Evolutionary conservation across 2,888 invertebrate species (phyloP).

Genomic region (Dolichopus griseipennis): DNA sequence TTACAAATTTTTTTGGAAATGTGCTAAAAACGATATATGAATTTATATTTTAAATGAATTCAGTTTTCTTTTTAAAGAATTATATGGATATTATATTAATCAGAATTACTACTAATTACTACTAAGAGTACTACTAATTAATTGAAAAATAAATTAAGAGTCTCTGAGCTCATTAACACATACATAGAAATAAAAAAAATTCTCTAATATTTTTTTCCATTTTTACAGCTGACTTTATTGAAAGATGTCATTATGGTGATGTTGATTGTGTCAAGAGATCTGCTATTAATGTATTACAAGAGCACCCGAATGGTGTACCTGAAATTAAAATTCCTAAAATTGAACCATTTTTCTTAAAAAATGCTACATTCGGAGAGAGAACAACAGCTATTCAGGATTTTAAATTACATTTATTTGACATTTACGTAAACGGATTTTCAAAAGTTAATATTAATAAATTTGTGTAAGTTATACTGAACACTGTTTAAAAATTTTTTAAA

Average conservation of each 20-base stretch:
- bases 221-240: constrained; percentile 20
- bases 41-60: no score
- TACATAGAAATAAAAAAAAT: no score
- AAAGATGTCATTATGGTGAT: constrained; percentile 21
- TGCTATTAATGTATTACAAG: constrained; percentile 18
- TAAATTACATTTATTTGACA: constrained; percentile 16
- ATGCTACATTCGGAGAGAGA: constrained; percentile 13
- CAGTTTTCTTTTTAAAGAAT: no score
- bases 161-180: no score
- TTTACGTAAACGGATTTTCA: constrained; percentile 19
- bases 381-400: constrained; percentile 12
- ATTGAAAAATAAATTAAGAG: no score
- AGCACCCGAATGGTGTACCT: constrained; percentile 20
- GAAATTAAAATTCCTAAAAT: constrained; percentile 16
- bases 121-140: no score
- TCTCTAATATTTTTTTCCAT: background rate
- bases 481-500: background rate
- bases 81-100: no score
- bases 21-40: no score
- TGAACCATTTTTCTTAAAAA: constrained; percentile 18
- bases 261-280: constrained; percentile 17
- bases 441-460: constrained; percentile 14
- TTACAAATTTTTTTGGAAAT: no score
- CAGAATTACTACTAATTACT: no score
- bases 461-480: constrained; percentile 17